These are phyloP conservation scores for Rutilus rutilus DNA, from an alignment of 2,113 vertebrate species.

Conservation along the genomic window DNA sequence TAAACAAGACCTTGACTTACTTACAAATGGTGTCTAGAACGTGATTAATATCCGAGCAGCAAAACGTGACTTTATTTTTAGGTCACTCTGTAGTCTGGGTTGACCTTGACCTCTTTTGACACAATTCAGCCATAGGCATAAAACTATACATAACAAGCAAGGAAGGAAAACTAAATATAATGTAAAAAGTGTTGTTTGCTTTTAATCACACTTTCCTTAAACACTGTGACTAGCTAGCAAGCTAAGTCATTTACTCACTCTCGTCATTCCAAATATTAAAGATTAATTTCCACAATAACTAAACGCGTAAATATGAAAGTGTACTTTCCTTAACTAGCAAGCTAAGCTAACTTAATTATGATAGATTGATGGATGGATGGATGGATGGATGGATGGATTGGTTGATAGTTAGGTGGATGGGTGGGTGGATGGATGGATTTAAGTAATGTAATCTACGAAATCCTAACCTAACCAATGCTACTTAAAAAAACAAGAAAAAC, in stretches of 20 bases:
- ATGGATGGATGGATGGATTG: too few species aligned
- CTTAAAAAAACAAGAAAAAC: not conserved
- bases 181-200: not conserved
- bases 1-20: not conserved
- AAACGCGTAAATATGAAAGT: constrained; percentile 14
- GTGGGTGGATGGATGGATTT: too few species aligned
- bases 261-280: not conserved
- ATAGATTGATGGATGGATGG: too few species aligned
- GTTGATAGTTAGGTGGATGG: too few species aligned
- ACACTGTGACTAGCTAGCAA: not conserved
- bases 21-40: not conserved
- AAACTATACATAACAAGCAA: not conserved
- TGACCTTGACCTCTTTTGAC: not conserved
- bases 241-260: not conserved
- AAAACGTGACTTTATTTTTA: constrained; percentile 1
- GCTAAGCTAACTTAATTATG: not conserved
- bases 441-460: not conserved
- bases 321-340: not conserved
- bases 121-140: not conserved
- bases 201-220: not conserved
- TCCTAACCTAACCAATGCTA: not conserved
- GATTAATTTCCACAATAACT: not conserved
- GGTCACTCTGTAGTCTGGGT: not conserved
- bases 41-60: not conserved
- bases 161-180: not conserved